phyloP scores from a whole-genome alignment of 2,797 vertebrate species.

The Tenualosa thibaudeaui region DNA sequence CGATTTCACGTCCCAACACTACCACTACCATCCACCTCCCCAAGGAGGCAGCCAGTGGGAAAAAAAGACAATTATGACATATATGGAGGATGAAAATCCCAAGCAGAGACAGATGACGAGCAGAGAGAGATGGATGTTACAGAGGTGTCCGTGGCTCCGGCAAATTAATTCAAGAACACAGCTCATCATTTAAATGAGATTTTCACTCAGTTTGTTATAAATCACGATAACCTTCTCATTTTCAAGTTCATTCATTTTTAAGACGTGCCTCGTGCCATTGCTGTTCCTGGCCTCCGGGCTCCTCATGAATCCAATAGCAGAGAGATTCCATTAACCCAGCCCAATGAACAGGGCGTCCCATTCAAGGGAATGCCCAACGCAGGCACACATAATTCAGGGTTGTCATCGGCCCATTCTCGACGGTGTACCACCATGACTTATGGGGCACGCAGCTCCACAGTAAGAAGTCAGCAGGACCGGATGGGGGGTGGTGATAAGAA shows the following conservation, averaged over 20 bases:
- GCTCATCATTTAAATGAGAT: conserved; percentile 71
- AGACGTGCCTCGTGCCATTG: conserved; percentile 46
- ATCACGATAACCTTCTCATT: conserved; percentile 77
- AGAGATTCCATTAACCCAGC: conserved; percentile 68
- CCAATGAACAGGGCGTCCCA: conserved; percentile 61
- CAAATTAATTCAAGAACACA: conserved; percentile 70
- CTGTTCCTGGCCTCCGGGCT: conserved; percentile 24
- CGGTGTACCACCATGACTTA: conserved; percentile 54
- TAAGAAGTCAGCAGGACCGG: not conserved
- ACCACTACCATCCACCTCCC: not conserved
- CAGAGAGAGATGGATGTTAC: conserved; percentile 63
- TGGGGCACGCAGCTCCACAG: not conserved
- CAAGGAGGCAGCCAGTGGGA: conserved; percentile 29
- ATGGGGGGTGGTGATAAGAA: not conserved
- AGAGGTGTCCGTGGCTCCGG: conserved; percentile 39
- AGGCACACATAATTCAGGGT: conserved; percentile 58
- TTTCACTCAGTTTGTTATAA: conserved; percentile 61
- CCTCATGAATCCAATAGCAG: conserved; percentile 59
- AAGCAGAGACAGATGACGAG: conserved; percentile 64
- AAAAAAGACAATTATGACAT: conserved; percentile 52
- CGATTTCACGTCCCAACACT: not conserved
- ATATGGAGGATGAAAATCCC: conserved; percentile 52
- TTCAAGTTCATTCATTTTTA: conserved; percentile 78
- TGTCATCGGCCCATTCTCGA: conserved; percentile 48
- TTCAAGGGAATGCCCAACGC: conserved; percentile 57